Percentiles rank a stretch among this genome's conserved stretches.
phyloP scores from a whole-genome alignment of 2,797 vertebrate genomes.

The Microtus agrestis region DNA sequence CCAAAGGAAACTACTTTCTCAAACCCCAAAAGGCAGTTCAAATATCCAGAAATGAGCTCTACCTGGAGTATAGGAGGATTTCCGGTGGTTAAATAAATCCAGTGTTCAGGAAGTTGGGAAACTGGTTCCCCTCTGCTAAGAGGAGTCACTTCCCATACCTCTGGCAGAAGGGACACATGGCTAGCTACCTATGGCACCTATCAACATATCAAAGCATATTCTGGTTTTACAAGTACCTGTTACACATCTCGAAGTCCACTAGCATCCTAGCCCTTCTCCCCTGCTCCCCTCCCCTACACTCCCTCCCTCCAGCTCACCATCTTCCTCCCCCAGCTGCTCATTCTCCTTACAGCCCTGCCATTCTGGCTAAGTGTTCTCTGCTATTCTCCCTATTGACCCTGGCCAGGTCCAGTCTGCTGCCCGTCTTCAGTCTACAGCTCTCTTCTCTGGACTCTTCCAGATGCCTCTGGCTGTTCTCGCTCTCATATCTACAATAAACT shows the following conservation, averaged over 20 bases:
- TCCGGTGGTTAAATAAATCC: neutral
- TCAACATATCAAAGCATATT: neutral
- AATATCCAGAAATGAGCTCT: neutral
- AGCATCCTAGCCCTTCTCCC: neutral
- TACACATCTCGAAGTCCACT: neutral
- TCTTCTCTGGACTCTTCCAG: neutral
- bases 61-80: neutral
- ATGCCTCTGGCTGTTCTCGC: neutral
- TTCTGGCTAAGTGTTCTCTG: neutral
- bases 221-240: neutral
- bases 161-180: neutral
- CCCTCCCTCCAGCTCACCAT: neutral
- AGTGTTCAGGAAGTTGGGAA: neutral
- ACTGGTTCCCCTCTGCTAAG: neutral
- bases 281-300: neutral
- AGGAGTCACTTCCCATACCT: neutral
- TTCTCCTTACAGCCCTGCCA: neutral
- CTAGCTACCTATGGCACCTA: neutral
- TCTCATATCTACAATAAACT: neutral
- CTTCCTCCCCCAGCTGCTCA: neutral
- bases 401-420: neutral
- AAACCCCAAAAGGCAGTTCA: neutral
- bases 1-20: neutral
- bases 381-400: neutral
- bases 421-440: neutral